Conservation (phyloP, 2,797 vertebrate genomes). For the Caiman crocodilus region DNA sequence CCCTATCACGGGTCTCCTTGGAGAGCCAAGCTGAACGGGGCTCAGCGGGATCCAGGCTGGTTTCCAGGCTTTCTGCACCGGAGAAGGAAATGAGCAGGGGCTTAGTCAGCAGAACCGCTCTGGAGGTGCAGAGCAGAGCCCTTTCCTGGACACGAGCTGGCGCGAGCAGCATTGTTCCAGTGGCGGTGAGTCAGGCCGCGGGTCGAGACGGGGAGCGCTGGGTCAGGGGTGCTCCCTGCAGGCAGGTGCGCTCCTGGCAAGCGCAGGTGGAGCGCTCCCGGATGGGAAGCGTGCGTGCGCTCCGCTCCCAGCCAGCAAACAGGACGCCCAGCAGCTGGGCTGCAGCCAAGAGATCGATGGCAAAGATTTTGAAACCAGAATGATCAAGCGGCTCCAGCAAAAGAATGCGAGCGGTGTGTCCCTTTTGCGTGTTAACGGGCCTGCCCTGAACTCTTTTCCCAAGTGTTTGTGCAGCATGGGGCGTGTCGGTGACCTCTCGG, state of each 20-base stretch:
- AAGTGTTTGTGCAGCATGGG: not conserved
- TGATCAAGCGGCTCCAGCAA: conserved; percentile 30
- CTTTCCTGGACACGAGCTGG: not conserved
- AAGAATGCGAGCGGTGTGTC: conserved; percentile 20
- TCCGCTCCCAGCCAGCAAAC: not conserved
- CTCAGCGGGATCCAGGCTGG: not conserved
- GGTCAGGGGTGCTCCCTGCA: not conserved
- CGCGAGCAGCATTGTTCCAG: not conserved
- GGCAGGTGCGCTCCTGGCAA: not conserved
- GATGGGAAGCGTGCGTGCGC: not conserved
- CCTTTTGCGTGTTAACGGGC: not conserved
- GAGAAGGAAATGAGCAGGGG: not conserved
- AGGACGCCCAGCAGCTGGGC: conserved; percentile 8
- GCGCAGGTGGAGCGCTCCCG: not conserved
- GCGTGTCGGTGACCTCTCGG: not conserved
- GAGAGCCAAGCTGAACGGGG: too few species aligned
- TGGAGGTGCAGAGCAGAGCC: not conserved
- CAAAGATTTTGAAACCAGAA: conserved; percentile 18
- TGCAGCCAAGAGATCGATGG: conserved; percentile 23
- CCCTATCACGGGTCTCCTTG: too few species aligned
- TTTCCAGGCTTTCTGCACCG: too few species aligned
- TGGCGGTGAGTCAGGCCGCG: not conserved
- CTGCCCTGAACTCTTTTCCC: accelerated
- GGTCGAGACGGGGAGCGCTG: not conserved
- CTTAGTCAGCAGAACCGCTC: not conserved